These are phyloP conservation scores for Smittia sp. DNA, from an alignment of 2,888 invertebrate species.

Conservation along the genomic window DNA sequence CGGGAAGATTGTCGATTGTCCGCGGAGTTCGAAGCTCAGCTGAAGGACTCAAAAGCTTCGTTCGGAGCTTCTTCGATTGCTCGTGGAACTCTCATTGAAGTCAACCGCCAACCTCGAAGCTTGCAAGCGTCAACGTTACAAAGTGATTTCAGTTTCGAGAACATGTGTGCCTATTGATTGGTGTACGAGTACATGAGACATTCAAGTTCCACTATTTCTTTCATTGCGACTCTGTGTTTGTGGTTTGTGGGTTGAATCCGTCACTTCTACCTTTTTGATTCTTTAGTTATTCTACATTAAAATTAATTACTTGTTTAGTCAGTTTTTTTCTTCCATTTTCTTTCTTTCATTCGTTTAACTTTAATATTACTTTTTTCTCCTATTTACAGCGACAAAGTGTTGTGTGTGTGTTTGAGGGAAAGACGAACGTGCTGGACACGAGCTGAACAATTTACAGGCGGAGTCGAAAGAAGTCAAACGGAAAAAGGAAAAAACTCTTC, in stretches of 20 bases:
- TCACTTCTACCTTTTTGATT: neutral
- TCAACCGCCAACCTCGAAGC: too few species aligned
- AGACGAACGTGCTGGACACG: neutral
- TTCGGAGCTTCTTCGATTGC: too few species aligned
- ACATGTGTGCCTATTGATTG: too few species aligned
- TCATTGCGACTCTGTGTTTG: neutral
- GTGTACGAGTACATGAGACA: too few species aligned
- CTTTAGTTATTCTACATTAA: constrained; percentile 32
- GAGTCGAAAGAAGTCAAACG: neutral
- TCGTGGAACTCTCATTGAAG: too few species aligned
- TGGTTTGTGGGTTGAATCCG: neutral
- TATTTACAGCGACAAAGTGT: constrained; percentile 20
- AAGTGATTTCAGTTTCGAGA: too few species aligned
- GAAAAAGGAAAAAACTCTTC: neutral
- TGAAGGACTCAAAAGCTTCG: too few species aligned
- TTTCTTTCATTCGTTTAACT: constrained; percentile 4
- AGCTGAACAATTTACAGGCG: constrained; percentile 8
- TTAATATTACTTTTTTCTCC: neutral
- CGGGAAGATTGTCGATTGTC: too few species aligned
- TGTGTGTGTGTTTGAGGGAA: neutral
- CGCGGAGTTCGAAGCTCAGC: too few species aligned
- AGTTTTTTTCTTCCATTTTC: constrained; percentile 21
- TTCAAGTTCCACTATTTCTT: too few species aligned
- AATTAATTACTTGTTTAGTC: constrained; percentile 29
- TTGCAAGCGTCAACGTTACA: too few species aligned